Conservation (phyloP, 2,888 invertebrate species). For the Penaeus monodon region DNA sequence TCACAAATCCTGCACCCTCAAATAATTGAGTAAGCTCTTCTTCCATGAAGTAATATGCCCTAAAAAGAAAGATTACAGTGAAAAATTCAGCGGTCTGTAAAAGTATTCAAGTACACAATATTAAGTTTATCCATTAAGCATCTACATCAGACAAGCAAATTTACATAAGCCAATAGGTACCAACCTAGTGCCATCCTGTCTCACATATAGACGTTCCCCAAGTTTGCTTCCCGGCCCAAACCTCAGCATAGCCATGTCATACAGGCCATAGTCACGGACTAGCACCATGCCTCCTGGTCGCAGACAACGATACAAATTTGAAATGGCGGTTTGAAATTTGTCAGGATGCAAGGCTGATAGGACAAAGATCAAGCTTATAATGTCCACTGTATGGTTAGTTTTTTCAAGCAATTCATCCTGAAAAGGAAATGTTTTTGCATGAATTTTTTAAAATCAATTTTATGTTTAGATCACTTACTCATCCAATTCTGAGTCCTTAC, state of each 20-base stretch:
- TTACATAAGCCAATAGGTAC: constrained; percentile 34
- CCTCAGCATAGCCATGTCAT: constrained; percentile 95
- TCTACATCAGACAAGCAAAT: background rate
- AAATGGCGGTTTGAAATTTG: constrained; percentile 76
- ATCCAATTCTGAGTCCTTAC: too few relatives aligned
- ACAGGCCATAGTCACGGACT: constrained; percentile 93
- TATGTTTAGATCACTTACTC: background rate
- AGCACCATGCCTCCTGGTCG: constrained; percentile 82
- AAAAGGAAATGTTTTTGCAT: constrained; percentile 25
- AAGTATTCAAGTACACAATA: background rate
- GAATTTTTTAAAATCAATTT: background rate
- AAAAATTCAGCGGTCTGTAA: background rate
- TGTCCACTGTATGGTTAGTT: constrained; percentile 75
- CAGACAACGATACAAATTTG: constrained; percentile 75
- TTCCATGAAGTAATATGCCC: constrained; percentile 84
- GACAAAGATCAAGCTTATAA: constrained; percentile 93
- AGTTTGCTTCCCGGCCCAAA: constrained; percentile 95
- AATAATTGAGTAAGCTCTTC: constrained; percentile 80
- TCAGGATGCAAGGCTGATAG: constrained; percentile 93
- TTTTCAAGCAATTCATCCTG: constrained; percentile 41
- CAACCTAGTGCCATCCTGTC: constrained; percentile 95
- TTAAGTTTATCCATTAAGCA: background rate
- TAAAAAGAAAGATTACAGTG: constrained; percentile 67
- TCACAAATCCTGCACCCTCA: constrained; percentile 78
- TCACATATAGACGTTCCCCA: constrained; percentile 90